Evolutionary conservation across 2,888 invertebrate species (phyloP).

Genomic region (Oligia fasciuncula): DNA sequence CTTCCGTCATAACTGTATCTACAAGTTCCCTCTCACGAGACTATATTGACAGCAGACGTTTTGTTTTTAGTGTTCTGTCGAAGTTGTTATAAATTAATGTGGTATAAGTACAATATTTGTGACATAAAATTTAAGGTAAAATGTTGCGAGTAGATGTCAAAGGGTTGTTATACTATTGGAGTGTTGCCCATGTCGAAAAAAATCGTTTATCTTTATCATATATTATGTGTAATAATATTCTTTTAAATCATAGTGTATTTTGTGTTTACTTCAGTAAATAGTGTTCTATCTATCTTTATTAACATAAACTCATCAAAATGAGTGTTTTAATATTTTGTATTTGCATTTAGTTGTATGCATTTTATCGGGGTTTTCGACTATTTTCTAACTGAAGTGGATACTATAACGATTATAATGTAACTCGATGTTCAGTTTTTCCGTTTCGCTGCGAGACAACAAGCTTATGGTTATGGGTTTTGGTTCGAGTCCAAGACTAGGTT

Average conservation of each 20-base stretch:
- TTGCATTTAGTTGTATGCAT: neutral
- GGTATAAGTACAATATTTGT: neutral
- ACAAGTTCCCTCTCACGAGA: conserved; percentile 47
- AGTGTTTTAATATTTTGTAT: neutral
- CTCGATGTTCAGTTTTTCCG: neutral
- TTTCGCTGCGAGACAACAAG: neutral
- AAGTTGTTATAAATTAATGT: conserved; percentile 31
- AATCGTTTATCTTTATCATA: neutral
- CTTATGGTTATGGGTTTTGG: neutral
- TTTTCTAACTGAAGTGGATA: neutral
- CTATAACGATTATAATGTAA: neutral
- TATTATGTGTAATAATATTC: neutral
- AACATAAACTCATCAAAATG: neutral
- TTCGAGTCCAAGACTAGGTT: neutral
- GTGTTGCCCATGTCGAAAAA: neutral
- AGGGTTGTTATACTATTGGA: neutral
- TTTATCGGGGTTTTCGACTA: neutral
- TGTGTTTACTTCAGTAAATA: neutral
- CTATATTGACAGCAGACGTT: conserved; percentile 26
- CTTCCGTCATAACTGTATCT: conserved; percentile 55
- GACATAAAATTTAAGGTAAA: neutral
- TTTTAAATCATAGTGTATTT: neutral
- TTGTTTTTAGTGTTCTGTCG: conserved; percentile 36
- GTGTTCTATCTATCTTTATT: neutral
- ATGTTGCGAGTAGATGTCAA: neutral